These are phyloP conservation scores for Trichoplax adhaerens DNA, from an alignment of 37 sponge, comb jelly and placozoan genomes.

Conservation along the genomic window DNA sequence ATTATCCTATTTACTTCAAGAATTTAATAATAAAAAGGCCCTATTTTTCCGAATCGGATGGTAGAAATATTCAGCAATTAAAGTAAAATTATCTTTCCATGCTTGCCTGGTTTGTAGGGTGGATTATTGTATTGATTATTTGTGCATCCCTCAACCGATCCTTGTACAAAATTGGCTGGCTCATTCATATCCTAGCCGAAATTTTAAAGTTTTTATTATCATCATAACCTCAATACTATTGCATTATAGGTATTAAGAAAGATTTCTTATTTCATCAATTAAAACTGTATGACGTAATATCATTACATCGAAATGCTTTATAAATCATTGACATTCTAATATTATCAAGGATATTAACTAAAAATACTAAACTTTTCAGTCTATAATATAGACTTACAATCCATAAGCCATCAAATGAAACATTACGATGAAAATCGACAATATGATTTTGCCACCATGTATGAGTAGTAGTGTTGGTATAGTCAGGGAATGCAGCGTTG, in stretches of 20 bases:
- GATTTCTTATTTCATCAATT: no score
- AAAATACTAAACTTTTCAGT: background rate
- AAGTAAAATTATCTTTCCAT: no score
- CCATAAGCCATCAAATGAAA: conserved; percentile 70
- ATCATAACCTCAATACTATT: no score
- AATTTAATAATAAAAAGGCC: no score
- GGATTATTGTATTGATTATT: conserved; percentile 7
- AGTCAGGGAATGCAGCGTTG: conserved; percentile 45
- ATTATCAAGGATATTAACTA: background rate
- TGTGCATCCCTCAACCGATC: conserved; percentile 5
- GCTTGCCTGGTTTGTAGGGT: conserved; percentile 5
- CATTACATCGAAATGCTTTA: no score
- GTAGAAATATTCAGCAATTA: no score
- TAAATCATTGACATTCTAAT: background rate
- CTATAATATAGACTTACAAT: conserved; percentile 18
- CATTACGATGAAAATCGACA: conserved; percentile 13
- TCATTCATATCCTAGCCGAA: conserved; percentile 63
- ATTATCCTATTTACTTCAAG: no score
- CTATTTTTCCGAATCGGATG: no score
- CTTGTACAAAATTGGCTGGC: conserved; percentile 45
- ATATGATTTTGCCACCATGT: conserved; percentile 36
- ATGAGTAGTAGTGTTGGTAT: conserved; percentile 23
- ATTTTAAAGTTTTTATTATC: no score
- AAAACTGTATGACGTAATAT: no score
- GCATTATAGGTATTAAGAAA: no score